A percentile compares a stretch with the other conserved stretches of the same genome.
phyloP scores from a whole-genome alignment of 2,888 invertebrate genomes.

The Euplexia lucipara region DNA sequence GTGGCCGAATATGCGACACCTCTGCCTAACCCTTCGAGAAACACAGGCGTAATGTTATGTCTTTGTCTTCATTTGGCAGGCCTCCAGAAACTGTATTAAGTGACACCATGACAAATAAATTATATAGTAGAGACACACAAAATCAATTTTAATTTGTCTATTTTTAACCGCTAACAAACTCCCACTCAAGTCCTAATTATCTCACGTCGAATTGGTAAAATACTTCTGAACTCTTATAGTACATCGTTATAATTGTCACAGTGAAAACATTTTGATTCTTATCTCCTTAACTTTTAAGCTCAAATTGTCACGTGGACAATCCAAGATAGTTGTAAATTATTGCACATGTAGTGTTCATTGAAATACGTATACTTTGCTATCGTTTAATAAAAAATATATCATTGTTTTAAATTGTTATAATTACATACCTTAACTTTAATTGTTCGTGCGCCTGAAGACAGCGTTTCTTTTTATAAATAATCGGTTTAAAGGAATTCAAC shows the following conservation, averaged over 20 bases:
- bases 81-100: neutral
- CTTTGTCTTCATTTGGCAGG: too few relatives aligned
- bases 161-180: conserved; percentile 46
- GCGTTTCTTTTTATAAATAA: conserved; percentile 26
- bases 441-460: conserved; percentile 43
- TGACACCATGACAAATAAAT: conserved; percentile 15
- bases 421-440: conserved; percentile 57
- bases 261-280: conserved; percentile 24
- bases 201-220: conserved; percentile 58
- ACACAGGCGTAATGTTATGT: too few relatives aligned
- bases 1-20: too few relatives aligned
- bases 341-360: conserved; percentile 43
- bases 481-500: conserved; percentile 32
- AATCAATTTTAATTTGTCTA: conserved; percentile 36
- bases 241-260: conserved; percentile 50
- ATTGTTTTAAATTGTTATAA: conserved; percentile 66
- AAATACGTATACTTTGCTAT: conserved; percentile 45
- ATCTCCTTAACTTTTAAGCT: conserved; percentile 13
- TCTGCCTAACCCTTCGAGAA: too few relatives aligned
- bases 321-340: conserved; percentile 35
- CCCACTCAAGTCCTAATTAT: conserved; percentile 57
- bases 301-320: conserved; percentile 15
- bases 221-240: conserved; percentile 43
- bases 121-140: conserved; percentile 12
- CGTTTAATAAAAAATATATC: conserved; percentile 60